Percentiles rank a stretch among this genome's conserved stretches.
These are phyloP conservation scores for Psix sp. DNA, from an alignment of 1,140 invertebrate species.

Conservation along the genomic window DNA sequence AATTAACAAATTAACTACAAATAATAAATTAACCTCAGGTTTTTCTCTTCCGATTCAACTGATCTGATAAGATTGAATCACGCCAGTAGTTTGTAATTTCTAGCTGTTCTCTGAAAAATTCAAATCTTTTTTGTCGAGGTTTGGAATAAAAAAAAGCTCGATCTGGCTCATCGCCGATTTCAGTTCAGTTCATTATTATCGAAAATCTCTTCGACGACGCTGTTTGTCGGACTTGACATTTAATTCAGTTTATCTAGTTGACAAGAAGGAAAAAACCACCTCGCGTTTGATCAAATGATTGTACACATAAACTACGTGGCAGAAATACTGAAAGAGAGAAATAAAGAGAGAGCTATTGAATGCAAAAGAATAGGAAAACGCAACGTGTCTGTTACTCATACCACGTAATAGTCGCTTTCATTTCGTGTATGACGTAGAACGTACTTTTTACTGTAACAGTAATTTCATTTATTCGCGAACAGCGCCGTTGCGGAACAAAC, in stretches of 20 bases:
- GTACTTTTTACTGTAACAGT: too few relatives aligned
- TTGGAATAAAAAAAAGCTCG: constrained; percentile 14
- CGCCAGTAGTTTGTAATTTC: background rate
- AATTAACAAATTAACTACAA: background rate
- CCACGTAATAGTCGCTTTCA: too few relatives aligned
- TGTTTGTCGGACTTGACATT: constrained; percentile 61
- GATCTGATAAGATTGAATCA: background rate
- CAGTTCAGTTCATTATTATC: constrained; percentile 64
- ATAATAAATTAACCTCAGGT: constrained; percentile 1
- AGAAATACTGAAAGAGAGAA: constrained; percentile 30
- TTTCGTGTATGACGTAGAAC: too few relatives aligned
- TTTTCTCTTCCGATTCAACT: background rate
- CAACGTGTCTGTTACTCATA: too few relatives aligned
- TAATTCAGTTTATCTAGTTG: constrained; percentile 56
- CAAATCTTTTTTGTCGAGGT: background rate
- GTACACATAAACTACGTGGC: constrained; percentile 35
- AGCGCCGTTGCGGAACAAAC: too few relatives aligned
- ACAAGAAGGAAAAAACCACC: constrained; percentile 36
- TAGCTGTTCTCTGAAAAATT: background rate
- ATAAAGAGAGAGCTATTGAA: constrained; percentile 28
- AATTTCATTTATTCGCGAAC: too few relatives aligned
- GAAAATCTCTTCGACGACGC: constrained; percentile 42
- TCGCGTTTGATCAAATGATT: constrained; percentile 45
- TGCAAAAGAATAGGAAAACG: constrained; percentile 28
- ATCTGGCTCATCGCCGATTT: constrained; percentile 57